Evolutionary conservation across 2,888 invertebrate genomes (phyloP), one percentile per base, ranked within the genome.

Genomic region (Colletes collaris): DNA sequence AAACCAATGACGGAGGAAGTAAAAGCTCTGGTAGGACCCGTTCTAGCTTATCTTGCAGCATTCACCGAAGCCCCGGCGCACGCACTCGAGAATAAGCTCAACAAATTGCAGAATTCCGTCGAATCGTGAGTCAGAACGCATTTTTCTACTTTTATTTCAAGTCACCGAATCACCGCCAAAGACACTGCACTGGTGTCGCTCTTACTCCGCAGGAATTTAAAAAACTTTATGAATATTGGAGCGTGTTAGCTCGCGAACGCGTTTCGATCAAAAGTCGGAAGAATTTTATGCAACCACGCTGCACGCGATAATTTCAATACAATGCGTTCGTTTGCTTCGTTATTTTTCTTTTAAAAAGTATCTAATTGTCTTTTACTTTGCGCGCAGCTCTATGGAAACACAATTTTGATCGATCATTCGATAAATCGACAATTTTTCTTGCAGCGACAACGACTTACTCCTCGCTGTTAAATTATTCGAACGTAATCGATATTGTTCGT

Each of bases 31-130:
- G 95, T 96, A 58, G 95, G 95, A 89, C 96, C 96, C 85, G 95
- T 97, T 60, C 93, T 97, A 83, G 94, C 94, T 82, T 96, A 97
- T 90, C 94, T 97, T 89, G 94, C 94, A 90, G 95, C 95, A 87
- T 95, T 96, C 84, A 95, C 96, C 88, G 95, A 95, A 83, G 94
- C 95, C 70, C 95, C 96, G 78, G 96, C 96, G 50, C 94, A 95
- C 75, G 95, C 95, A 44, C 95, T 97, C 35, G 95, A 96, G 87
- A 95, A 94, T 87, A 95, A 95, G 92, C 94, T 97, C 90, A 95
- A 96, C 85, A 95, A 96, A 87, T 93, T 97, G 73, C 95, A 95
- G 84, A 95, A 95, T 77, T 94, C 95, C 70, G 96, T 96, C 93
- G 95, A 96, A 92, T 94, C 94, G 96, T 96, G 90, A 94, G 93